Percentiles rank a stretch among this genome's conserved stretches.
Conservation (phyloP, 2,113 vertebrate species). For the Odontophorus gujanensis region DNA sequence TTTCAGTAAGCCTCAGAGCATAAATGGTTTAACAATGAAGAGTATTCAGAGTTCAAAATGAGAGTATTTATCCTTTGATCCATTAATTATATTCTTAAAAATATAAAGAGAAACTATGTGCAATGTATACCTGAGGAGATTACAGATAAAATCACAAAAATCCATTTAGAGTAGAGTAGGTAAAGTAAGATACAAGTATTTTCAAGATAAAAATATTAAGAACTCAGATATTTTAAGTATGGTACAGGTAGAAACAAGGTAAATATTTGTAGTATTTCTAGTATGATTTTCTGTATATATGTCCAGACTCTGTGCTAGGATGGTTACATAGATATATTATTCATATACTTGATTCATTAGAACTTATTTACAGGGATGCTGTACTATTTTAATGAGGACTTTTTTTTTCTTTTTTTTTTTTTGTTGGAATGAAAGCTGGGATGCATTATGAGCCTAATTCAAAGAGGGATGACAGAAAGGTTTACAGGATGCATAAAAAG, state of each 20-base stretch:
- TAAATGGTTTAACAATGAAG: not conserved
- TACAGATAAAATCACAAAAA: not conserved
- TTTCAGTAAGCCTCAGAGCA: not conserved
- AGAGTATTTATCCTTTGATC: not conserved
- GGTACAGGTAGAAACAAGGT: not conserved
- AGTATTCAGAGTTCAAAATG: not conserved
- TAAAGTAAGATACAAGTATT: not conserved
- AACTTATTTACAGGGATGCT: not conserved
- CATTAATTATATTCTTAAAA: not conserved
- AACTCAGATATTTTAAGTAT: not conserved
- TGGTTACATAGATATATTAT: not conserved
- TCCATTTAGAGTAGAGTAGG: not conserved
- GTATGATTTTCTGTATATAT: not conserved
- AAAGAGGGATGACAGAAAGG: slow-evolving; percentile 1
- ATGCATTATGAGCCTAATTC: not conserved
- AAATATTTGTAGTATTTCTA: not conserved
- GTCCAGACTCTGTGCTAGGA: not conserved
- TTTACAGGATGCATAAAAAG: slow-evolving; percentile 48
- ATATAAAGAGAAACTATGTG: not conserved
- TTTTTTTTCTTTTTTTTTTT: not conserved
- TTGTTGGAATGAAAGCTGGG: not conserved
- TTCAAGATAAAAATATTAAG: not conserved
- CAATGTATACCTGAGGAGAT: not conserved
- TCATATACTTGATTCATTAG: not conserved
- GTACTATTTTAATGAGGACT: not conserved